Base-by-base conservation (phyloP, 2,797 vertebrate genomes). In the Gymnoscopelus microlampas region DNA sequence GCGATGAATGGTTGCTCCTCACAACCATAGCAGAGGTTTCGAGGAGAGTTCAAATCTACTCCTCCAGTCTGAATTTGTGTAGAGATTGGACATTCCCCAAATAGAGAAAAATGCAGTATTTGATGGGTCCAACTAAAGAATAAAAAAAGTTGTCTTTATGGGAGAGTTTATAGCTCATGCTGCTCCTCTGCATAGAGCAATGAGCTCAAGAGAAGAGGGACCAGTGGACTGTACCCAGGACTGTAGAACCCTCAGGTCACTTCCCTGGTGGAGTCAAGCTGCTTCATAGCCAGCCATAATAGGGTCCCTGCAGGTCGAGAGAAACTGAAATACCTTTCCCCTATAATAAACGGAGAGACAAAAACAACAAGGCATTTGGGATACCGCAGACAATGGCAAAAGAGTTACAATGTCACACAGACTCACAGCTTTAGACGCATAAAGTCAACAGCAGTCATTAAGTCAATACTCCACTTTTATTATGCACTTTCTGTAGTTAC, bases 171-270 rank as follows among this genome's bases (percentile, higher is more conserved):
- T 69, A 63, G 60, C 69, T 75, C 57, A 13, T 48, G 48, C 68
- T 70, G 60, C 63, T 78, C 51, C 65, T 63, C 70, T 61, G 73
- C 70, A 69, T 74, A 84, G 62, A 14, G 54, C 55, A 63, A 71
- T 71, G 74, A 73, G 76, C 72, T 83, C 74, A 73, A 74, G 61
- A 81, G 35, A 2, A n/a, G 81, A 70, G 56, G 70, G 70, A 81
- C 70, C 70, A 56, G 53, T 68, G 71, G 79, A 82, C 79, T 70
- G 79, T 62, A 81, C 83, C 81, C 80, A 84, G 79, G 57, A 67
- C 66, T 72, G 71, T 60, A 71, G 66, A 29, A 59, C 12, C 53
- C 6, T 35, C 50, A 51, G 65, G 70, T 71, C 79, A 72, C 86
- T 81, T 77, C 77, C 54, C 67, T 68, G 59, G 54, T 62, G 50